Conservation (phyloP, 2,888 invertebrate genomes). For the Drosophila pseudotakahashii region DNA sequence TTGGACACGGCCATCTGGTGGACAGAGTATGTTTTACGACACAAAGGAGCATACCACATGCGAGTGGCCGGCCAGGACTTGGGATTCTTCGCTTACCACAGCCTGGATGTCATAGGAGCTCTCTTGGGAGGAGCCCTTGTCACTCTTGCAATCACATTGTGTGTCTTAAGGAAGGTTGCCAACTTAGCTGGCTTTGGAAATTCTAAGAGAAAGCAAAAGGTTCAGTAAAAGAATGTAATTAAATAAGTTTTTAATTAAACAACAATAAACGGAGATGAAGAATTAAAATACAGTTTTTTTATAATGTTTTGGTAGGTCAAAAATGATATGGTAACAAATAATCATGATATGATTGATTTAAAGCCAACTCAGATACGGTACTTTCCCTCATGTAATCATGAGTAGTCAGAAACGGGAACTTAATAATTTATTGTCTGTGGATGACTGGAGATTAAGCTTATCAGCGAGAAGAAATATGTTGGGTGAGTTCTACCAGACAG, state of each 20-base stretch:
- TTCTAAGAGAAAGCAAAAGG: slow-evolving; percentile 21
- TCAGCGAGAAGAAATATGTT: not conserved
- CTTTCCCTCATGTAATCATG: slow-evolving; percentile 1
- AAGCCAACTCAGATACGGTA: not conserved
- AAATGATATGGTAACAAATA: not conserved
- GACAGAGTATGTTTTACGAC: slow-evolving; percentile 81
- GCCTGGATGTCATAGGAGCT: slow-evolving; percentile 74
- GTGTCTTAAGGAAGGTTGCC: slow-evolving; percentile 2
- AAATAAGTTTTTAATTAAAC: not conserved
- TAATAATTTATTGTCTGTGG: not conserved
- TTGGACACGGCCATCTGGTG: slow-evolving; percentile 81
- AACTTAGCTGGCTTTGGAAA: not conserved
- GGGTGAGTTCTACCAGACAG: not conserved
- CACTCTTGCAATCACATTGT: slow-evolving; percentile 5
- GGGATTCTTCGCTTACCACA: slow-evolving; percentile 79
- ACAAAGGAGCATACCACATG: slow-evolving; percentile 82
- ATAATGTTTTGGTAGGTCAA: not conserved
- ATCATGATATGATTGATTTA: slow-evolving; percentile 4
- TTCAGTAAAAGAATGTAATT: not conserved
- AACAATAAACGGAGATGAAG: not conserved
- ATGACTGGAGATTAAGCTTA: slow-evolving; percentile 9
- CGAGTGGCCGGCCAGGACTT: slow-evolving; percentile 79
- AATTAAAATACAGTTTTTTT: not conserved
- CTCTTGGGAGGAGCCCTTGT: slow-evolving; percentile 51
- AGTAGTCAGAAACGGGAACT: not conserved